Evolutionary conservation across 2,888 invertebrate species (phyloP).

Genomic region (Atrina japonica): DNA sequence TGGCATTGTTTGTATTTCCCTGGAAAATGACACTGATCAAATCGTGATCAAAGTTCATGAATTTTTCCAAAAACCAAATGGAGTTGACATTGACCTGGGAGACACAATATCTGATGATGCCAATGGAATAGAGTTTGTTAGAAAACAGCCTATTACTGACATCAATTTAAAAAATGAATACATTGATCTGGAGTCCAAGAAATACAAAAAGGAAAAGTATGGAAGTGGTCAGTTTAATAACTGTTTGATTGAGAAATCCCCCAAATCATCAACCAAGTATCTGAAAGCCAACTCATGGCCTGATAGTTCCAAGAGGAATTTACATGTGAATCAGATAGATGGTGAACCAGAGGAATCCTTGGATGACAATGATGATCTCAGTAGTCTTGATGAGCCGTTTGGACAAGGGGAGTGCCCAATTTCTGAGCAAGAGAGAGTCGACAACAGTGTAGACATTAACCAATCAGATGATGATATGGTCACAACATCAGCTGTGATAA

Average conservation of each 20-base stretch:
- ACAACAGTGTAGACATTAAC: not conserved
- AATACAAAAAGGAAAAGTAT: constrained; percentile 1
- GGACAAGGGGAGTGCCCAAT: not conserved
- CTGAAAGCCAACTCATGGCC: not conserved
- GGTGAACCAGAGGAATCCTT: not conserved
- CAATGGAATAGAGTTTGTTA: not conserved
- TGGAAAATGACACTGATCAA: constrained; percentile 56
- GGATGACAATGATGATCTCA: constrained; percentile 3
- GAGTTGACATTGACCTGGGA: not conserved
- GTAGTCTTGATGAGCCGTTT: constrained; percentile 6
- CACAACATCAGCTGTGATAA: constrained; percentile 6
- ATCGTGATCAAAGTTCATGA: constrained; percentile 70
- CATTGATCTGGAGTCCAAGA: too few relatives aligned
- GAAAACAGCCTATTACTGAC: not conserved
- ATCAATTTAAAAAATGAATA: too few relatives aligned
- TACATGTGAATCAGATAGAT: too few relatives aligned
- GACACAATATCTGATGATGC: not conserved
- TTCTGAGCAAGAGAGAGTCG: not conserved
- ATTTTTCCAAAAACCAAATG: constrained; percentile 47
- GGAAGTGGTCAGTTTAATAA: not conserved
- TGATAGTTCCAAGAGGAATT: too few relatives aligned
- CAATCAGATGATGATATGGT: constrained; percentile 6
- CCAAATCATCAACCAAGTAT: constrained; percentile 1
- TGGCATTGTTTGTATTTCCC: constrained; percentile 66
- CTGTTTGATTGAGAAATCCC: not conserved